Conservation (phyloP, 2,113 vertebrate species). For the Apodemus speciosus region DNA sequence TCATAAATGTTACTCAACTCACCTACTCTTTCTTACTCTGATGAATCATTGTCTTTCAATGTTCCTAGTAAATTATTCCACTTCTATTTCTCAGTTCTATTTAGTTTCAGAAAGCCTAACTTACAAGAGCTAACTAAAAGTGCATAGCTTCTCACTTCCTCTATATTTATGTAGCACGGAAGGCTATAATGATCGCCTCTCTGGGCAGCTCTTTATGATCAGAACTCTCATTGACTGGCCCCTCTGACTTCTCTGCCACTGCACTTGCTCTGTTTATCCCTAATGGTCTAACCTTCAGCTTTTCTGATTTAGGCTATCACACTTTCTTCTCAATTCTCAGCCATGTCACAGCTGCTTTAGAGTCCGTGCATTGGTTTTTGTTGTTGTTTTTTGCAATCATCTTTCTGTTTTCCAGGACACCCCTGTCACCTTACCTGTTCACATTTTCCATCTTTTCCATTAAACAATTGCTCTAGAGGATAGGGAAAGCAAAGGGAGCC, state of each 20-base stretch:
- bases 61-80: neutral
- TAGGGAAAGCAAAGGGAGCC: neutral
- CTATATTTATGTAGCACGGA: neutral
- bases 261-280: neutral
- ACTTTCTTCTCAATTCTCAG: neutral
- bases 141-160: neutral
- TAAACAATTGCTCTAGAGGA: neutral
- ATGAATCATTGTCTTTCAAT: neutral
- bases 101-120: neutral
- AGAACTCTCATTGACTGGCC: neutral
- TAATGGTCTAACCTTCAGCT: neutral
- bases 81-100: neutral
- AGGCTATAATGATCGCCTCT: neutral
- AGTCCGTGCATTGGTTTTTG: neutral
- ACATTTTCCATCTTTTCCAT: neutral
- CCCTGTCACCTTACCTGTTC: neutral
- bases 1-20: neutral
- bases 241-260: neutral
- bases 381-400: neutral
- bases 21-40: neutral
- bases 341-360: neutral
- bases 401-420: neutral
- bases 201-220: neutral
- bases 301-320: neutral
- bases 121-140: rapidly evolving